Base-by-base conservation (phyloP, 2,888 invertebrate species). In the Limenitis camilla region DNA sequence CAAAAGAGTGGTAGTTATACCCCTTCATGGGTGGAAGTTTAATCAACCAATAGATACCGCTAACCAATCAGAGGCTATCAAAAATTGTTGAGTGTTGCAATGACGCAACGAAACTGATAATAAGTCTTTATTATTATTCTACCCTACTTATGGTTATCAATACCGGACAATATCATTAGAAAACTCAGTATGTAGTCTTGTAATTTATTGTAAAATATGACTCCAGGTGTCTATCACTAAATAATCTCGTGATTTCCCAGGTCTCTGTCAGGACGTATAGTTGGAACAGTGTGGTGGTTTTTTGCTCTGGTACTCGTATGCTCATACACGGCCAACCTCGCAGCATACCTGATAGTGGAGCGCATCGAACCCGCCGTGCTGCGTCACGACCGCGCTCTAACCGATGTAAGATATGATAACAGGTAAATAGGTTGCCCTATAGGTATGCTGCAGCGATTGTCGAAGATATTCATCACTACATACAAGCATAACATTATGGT, bases 221-320 rank as follows among this genome's bases (percentile, higher is more conserved):
- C n/a, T 19, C 19, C 19, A 19, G 19, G 19, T 19, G 2, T 19
- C 3, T 2, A 19, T 3, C 19, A 19, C 19, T 28, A 29, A 40
- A n/a, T 35, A n/a, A 35, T 35, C n/a, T 5, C 4, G 8, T 30
- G 10, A 4, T 19, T 30, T 53, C 59, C 32, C 64, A 90, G 95
- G 72, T 95, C 95, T 4, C 90, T 96, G 62, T 96, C 96, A 0
- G 97, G 97, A 5, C 90, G 99, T 55, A 98, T 99, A 67, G 99
- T 99, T 2, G 98, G 98, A 40, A 96, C 96, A 38, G 98, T 98
- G 1, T 99, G 99, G 99, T 99, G 99, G 98, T 99, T 99, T 83
- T 99, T 99, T 85, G 99, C 98, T 0, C 89, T 99, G 58, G 99
- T 99, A 71, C 91, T 99, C 52, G 97, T 98, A 60, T 98, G 98